phyloP scores from a whole-genome alignment of 2,888 invertebrate species.

The Saturnia japonica region DNA sequence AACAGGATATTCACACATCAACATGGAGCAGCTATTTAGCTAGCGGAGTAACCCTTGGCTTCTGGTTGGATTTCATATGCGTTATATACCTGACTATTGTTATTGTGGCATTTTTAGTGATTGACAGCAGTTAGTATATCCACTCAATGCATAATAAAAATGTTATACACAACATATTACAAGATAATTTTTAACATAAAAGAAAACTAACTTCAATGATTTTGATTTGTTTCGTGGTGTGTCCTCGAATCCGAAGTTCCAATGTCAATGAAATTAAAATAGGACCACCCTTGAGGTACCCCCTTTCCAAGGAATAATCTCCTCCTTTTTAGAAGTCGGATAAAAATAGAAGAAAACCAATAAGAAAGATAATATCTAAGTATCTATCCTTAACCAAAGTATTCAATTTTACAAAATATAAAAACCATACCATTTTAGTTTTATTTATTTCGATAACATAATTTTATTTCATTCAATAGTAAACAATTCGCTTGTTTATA shows the following conservation, averaged over 20 bases:
- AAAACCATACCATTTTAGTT: not conserved
- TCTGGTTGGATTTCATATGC: slow-evolving; percentile 89
- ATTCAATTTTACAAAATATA: not conserved
- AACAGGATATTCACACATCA: slow-evolving; percentile 86
- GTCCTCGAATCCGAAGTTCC: too few species aligned
- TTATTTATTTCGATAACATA: not conserved
- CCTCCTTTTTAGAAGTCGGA: too few species aligned
- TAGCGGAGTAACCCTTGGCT: slow-evolving; percentile 87
- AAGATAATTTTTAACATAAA: too few species aligned
- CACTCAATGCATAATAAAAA: not conserved
- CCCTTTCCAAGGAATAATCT: too few species aligned
- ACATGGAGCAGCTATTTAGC: slow-evolving; percentile 87
- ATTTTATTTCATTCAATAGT: not conserved
- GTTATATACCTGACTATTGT: slow-evolving; percentile 86
- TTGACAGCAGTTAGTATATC: slow-evolving; percentile 74
- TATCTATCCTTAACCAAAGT: not conserved
- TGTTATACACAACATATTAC: not conserved
- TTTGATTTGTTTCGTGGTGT: too few species aligned
- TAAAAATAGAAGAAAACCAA: not conserved
- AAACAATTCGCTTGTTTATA: slow-evolving; percentile 20
- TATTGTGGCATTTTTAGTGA: slow-evolving; percentile 85
- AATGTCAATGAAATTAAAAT: too few species aligned
- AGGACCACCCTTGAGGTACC: too few species aligned
- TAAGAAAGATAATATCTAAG: not conserved
- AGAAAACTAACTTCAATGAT: too few species aligned